Evolutionary conservation across 1,140 invertebrate genomes (phyloP).

Genomic region (Protaetia brevitarsis): DNA sequence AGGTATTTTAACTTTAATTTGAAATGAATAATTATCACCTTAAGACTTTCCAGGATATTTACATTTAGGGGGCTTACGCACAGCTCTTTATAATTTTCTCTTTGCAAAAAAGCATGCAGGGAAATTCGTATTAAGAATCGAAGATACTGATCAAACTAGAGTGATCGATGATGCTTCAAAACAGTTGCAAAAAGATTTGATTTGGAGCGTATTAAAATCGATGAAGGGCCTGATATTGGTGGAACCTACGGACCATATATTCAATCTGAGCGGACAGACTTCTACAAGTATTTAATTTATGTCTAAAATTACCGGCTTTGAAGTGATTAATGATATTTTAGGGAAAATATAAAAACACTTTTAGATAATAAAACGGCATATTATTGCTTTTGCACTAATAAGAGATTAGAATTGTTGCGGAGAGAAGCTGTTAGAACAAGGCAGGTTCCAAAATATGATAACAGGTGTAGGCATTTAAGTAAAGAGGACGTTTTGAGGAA

Average conservation of each 20-base stretch:
- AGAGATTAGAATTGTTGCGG: conserved; percentile 76
- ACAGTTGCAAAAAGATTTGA: conserved; percentile 73
- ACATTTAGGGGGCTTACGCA: conserved; percentile 91
- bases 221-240: conserved; percentile 78
- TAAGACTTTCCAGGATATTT: conserved; percentile 62
- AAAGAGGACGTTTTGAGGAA: conserved; percentile 65
- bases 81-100: conserved; percentile 94
- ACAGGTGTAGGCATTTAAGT: conserved; percentile 79
- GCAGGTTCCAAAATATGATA: conserved; percentile 87
- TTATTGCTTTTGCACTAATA: conserved; percentile 86
- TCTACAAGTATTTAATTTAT: conserved; percentile 62
- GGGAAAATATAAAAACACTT: conserved; percentile 63
- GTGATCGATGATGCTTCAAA: conserved; percentile 72
- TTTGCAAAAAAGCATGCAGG: conserved; percentile 81
- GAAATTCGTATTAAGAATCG: conserved; percentile 87
- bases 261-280: conserved; percentile 73
- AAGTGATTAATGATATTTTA: conserved; percentile 43
- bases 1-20: conserved; percentile 49
- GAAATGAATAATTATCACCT: background rate
- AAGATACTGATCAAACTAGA: conserved; percentile 93
- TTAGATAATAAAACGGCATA: conserved; percentile 78
- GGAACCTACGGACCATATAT: conserved; percentile 82
- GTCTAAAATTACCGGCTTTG: conserved; percentile 3
- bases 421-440: conserved; percentile 73
- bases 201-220: conserved; percentile 81